These are phyloP conservation scores for Paedocypris sp. DNA, from an alignment of 2,113 vertebrate genomes.

Conservation along the genomic window DNA sequence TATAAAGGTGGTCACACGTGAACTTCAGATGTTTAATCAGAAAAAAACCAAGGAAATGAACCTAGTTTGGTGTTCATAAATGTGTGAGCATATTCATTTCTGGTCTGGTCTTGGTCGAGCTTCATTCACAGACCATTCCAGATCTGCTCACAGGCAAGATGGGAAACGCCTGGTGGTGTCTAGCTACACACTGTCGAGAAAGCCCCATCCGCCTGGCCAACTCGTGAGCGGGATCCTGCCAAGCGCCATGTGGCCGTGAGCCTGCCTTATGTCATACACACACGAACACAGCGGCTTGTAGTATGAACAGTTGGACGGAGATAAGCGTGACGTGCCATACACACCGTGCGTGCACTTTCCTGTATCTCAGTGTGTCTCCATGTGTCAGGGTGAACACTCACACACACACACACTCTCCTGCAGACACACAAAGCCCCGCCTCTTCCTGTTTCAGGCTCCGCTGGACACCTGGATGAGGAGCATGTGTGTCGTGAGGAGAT, in stretches of 20 bases:
- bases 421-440: conserved; percentile 9
- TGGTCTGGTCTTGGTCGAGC: conserved; percentile 1
- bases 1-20: too few relatives aligned
- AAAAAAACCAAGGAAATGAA: too few relatives aligned
- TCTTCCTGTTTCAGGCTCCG: neutral
- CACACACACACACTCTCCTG: conserved; percentile 15
- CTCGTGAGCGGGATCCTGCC: conserved; percentile 13
- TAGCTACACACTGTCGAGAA: conserved; percentile 40
- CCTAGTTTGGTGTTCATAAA: too few relatives aligned
- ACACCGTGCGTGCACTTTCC: conserved; percentile 20
- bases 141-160: conserved; percentile 43
- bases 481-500: conserved; percentile 10
- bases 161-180: conserved; percentile 46
- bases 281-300: conserved; percentile 32
- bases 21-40: too few relatives aligned
- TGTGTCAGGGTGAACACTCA: neutral
- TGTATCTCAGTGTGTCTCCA: conserved; percentile 16
- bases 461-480: neutral
- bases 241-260: conserved; percentile 1
- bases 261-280: conserved; percentile 14
- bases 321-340: conserved; percentile 31
- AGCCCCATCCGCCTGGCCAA: conserved; percentile 35
- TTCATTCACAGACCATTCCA: conserved; percentile 35
- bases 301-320: conserved; percentile 40
- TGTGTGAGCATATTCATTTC: neutral